phyloP scores from a whole-genome alignment of 2,888 invertebrate species.

The Tetragonisca angustula region DNA sequence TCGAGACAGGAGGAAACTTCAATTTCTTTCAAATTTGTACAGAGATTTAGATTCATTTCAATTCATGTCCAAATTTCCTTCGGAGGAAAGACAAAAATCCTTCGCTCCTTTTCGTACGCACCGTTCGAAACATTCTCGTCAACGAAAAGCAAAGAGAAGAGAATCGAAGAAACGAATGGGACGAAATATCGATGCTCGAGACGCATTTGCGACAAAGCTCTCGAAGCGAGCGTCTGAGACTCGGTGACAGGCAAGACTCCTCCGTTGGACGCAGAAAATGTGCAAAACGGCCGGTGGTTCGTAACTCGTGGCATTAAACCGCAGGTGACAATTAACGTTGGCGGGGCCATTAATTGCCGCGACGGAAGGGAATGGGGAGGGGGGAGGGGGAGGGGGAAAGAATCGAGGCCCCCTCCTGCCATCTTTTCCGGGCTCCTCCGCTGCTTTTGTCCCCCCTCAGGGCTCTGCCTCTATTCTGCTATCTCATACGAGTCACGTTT shows the following conservation, averaged over 20 bases:
- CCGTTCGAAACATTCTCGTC: no score
- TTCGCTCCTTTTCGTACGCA: no score
- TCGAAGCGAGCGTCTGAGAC: conserved; percentile 5
- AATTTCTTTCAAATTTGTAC: no score
- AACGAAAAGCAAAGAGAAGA: not conserved
- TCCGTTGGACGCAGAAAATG: conserved; percentile 19
- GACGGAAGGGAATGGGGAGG: conserved; percentile 15
- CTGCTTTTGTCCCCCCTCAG: conserved; percentile 26
- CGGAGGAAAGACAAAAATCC: no score
- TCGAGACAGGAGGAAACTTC: no score
- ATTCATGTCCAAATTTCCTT: no score
- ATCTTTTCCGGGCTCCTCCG: conserved; percentile 36
- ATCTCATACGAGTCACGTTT: conserved; percentile 64
- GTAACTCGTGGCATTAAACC: conserved; percentile 56
- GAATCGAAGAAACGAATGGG: not conserved
- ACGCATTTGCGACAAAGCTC: not conserved
- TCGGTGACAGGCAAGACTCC: not conserved
- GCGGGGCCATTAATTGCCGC: conserved; percentile 62
- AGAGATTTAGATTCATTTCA: no score
- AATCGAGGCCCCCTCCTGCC: conserved; percentile 36
- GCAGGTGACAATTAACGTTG: conserved; percentile 62
- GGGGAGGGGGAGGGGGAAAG: conserved; percentile 18
- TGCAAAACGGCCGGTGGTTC: conserved; percentile 44
- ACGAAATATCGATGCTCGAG: not conserved
- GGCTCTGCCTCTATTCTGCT: conserved; percentile 40